A percentile compares a stretch with the other conserved stretches of the same genome.
Evolutionary conservation across 2,888 invertebrate species (phyloP).

Genomic region (Hydrotaea diabolus): DNA sequence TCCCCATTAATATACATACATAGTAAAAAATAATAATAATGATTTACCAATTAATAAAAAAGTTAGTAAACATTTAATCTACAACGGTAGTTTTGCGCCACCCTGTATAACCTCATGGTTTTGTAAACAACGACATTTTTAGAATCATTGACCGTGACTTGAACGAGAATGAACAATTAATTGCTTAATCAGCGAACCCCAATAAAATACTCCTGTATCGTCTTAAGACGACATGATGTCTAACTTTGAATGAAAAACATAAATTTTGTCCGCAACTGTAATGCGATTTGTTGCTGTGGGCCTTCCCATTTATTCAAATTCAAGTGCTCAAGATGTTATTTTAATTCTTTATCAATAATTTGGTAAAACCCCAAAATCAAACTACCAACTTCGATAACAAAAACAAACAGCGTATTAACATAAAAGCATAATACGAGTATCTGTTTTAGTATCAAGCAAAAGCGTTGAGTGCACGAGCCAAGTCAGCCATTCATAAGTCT

Average conservation of each 20-base stretch:
- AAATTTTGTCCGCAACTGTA: slow-evolving; percentile 10
- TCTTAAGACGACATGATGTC: too few species aligned
- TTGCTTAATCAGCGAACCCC: too few species aligned
- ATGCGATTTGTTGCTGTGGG: not conserved
- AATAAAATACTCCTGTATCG: too few species aligned
- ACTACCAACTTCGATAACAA: not conserved
- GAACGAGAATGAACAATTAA: too few species aligned
- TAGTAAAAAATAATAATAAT: too few species aligned
- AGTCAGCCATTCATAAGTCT: not conserved
- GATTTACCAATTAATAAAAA: too few species aligned
- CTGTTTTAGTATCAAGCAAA: not conserved
- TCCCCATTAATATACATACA: too few species aligned
- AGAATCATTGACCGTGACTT: too few species aligned
- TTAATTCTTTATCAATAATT: not conserved
- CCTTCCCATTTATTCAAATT: not conserved
- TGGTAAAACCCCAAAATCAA: slow-evolving; percentile 8
- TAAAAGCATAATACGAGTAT: not conserved
- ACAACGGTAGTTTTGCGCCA: too few species aligned
- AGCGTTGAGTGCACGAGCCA: not conserved
- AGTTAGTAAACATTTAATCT: too few species aligned
- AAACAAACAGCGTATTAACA: not conserved
- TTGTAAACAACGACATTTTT: too few species aligned
- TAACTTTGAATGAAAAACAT: not conserved
- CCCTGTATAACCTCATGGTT: too few species aligned
- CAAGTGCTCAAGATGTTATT: not conserved